phyloP scores from a whole-genome alignment of 2,113 vertebrate species.

The Pygoscelis antarcticus region DNA sequence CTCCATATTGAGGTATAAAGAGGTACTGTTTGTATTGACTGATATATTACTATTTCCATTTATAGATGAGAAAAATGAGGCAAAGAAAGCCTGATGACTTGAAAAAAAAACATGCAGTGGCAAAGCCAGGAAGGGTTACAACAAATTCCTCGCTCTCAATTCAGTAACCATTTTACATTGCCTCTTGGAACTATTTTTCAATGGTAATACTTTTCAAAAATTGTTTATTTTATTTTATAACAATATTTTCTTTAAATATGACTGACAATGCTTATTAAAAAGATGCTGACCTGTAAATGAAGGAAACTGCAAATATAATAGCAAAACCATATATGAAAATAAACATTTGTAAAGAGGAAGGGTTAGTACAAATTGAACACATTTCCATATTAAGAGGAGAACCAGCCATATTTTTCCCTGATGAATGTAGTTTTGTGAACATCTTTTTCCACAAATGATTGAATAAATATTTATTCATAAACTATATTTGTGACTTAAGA shows the following conservation, averaged over 20 bases:
- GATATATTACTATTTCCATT: background rate
- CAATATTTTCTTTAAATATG: background rate
- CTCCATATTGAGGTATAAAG: background rate
- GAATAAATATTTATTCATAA: slow-evolving; percentile 58
- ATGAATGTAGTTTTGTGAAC: background rate
- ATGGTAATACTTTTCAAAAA: background rate
- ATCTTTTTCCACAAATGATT: slow-evolving; percentile 33
- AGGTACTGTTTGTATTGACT: background rate
- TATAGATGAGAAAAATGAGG: background rate
- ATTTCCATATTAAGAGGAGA: slow-evolving; percentile 22
- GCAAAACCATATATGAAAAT: background rate
- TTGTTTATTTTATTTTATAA: slow-evolving; percentile 12
- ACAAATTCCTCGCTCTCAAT: background rate
- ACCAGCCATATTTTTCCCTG: background rate
- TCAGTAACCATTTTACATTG: background rate
- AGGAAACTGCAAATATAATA: slow-evolving; percentile 6
- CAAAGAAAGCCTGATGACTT: background rate
- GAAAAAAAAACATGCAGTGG: background rate
- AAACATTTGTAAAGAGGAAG: slow-evolving; percentile 20
- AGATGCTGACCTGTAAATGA: slow-evolving; percentile 33
- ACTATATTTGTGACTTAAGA: slow-evolving; percentile 39
- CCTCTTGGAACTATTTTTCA: background rate
- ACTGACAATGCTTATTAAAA: slow-evolving; percentile 9
- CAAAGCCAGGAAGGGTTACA: background rate
- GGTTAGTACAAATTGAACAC: slow-evolving; percentile 7